Evolutionary conservation across 1,140 invertebrate genomes (phyloP), one percentile per base, ranked within the genome.

Genomic region (Drosophila auraria): DNA sequence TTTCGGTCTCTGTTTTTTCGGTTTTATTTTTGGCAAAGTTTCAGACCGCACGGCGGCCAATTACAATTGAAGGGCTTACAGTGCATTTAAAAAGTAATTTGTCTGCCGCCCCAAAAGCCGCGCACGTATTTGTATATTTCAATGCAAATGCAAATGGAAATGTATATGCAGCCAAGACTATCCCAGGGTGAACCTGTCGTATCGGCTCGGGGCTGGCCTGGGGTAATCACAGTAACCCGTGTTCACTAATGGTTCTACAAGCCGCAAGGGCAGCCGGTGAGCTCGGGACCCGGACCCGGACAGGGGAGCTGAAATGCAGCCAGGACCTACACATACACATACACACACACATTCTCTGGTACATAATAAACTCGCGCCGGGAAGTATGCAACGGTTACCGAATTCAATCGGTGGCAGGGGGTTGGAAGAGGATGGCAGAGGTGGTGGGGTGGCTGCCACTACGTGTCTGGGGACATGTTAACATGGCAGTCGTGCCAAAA

Each of bases 11-110:
- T 11, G 7, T 4, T n/a, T 36, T 49, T 53, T 72, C 51, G 27
- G 27, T 30, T 30, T 30, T 30, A 45, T 44, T 76, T 83, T 82
- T 90, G 82, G 80, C 80, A 83, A 86, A 84, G 82, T 87, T 90
- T 83, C 84, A 81, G 73, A 79, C 82, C 83, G 68, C 82, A 83
- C 58, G 65, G 47, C 59, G 78, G 78, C 82, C 86, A 90, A 89
- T 89, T 89, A 89, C 87, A 90, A 90, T 89, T 82, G 86, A 89
- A 64, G 70, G 84, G 83, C 83, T 87, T 87, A 87, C 80, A 78
- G 80, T 92, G 91, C 91, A 92, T 92, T 92, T 91, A 92, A 92
- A 92, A 92, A 91, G 91, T 92, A 92, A 92, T 92, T 92, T 92
- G 91, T 92, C 91, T 92, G 76, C 78, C 72, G 84, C 68, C 70